Conservation (phyloP, 2,113 vertebrate genomes). For the Indicator maculatus region DNA sequence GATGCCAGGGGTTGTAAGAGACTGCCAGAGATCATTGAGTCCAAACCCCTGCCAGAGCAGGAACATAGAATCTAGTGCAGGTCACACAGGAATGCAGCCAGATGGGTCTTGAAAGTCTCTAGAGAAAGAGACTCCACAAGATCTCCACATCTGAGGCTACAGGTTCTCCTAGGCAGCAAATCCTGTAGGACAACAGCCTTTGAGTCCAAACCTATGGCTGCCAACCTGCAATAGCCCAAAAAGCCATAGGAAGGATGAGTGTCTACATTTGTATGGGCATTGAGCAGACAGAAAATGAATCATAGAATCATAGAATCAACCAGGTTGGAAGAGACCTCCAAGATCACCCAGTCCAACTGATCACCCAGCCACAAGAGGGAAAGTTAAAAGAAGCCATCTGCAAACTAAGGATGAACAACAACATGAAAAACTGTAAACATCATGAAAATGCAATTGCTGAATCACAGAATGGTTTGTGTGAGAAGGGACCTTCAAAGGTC, state of each 20-base stretch:
- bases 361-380: background rate
- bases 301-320: no score
- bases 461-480: no score
- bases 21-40: no score
- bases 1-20: no score
- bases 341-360: no score
- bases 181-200: background rate
- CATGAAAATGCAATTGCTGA: background rate
- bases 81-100: no score
- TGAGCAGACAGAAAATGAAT: background rate
- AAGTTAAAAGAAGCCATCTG: background rate
- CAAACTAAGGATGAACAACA: background rate
- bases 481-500: background rate
- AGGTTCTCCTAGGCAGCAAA: background rate
- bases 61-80: no score
- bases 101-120: no score
- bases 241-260: background rate
- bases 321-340: no score
- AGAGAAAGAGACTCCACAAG: no score
- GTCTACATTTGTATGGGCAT: background rate
- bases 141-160: background rate
- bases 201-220: background rate
- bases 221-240: background rate
- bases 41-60: no score
- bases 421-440: rapidly evolving